Evolutionary conservation across 92 coral and sea anemone genomes (phyloP).

Genomic region (Porites evermanni): DNA sequence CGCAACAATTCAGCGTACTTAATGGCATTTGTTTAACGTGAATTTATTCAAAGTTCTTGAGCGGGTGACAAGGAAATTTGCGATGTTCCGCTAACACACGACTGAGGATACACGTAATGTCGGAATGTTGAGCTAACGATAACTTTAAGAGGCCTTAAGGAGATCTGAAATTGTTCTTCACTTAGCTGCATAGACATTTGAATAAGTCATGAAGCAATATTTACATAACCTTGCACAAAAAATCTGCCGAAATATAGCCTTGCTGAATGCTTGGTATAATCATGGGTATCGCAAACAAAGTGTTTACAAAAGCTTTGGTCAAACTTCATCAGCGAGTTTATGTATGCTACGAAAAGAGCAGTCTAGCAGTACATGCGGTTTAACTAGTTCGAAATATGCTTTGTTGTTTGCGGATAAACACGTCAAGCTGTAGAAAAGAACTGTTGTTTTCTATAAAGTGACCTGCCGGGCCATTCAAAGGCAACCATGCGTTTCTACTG

Average conservation of each 20-base stretch:
- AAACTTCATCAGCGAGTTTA: not conserved
- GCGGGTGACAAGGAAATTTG: not conserved
- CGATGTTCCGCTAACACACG: not conserved
- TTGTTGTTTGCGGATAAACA: constrained; percentile 11
- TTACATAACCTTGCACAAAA: constrained; percentile 6
- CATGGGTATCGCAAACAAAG: constrained; percentile 23
- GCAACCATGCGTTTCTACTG: constrained; percentile 12
- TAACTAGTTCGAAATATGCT: constrained; percentile 9
- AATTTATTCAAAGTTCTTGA: not conserved
- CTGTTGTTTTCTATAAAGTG: not conserved
- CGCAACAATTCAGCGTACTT: constrained; percentile 9
- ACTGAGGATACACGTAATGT: not conserved
- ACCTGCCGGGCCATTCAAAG: not conserved
- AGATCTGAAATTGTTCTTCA: constrained; percentile 9
- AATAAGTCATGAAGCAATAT: constrained; percentile 5
- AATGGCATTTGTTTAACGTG: not conserved
- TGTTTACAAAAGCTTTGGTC: constrained; percentile 20
- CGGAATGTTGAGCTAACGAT: not conserved
- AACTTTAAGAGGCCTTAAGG: constrained; percentile 21
- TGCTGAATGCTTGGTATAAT: not conserved
- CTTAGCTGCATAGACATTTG: constrained; percentile 2
- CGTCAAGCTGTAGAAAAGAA: not conserved
- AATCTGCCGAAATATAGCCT: not conserved
- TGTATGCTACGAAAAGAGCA: not conserved
- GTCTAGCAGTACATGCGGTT: not conserved